Conservation (phyloP, 2,797 vertebrate genomes). For the Poeciliopsis presidionis region DNA sequence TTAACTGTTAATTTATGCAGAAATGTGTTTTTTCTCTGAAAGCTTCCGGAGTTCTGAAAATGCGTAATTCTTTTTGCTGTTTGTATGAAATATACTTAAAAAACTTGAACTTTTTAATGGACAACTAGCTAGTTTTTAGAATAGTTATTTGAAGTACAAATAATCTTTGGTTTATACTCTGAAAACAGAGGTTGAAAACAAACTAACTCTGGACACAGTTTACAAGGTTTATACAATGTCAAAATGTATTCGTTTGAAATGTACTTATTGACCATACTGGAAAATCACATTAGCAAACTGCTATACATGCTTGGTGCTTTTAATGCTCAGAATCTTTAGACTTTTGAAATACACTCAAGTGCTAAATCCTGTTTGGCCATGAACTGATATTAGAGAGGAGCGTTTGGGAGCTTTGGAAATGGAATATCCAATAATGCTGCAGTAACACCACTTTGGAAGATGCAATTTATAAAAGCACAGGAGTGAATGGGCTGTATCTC, state of each 20-base stretch:
- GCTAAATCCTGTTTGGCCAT: slow-evolving; percentile 49
- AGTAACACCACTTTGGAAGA: slow-evolving; percentile 11
- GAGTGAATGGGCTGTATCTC: slow-evolving; percentile 9
- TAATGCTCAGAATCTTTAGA: slow-evolving; percentile 53
- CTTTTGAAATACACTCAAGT: slow-evolving; percentile 43
- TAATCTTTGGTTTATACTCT: background rate
- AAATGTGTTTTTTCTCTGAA: slow-evolving; percentile 27
- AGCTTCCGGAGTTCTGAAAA: slow-evolving; percentile 27
- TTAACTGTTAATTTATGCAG: background rate
- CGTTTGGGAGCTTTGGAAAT: slow-evolving; percentile 29
- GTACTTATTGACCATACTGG: slow-evolving; percentile 47
- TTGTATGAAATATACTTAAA: slow-evolving; percentile 5
- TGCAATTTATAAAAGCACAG: slow-evolving; percentile 18
- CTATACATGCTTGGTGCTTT: slow-evolving; percentile 45
- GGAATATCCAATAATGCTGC: slow-evolving; percentile 16
- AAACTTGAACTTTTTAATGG: background rate
- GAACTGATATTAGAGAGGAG: slow-evolving; percentile 24
- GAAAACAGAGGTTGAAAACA: slow-evolving; percentile 27
- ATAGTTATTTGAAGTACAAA: background rate
- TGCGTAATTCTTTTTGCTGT: slow-evolving; percentile 9
- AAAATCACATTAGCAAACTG: slow-evolving; percentile 59
- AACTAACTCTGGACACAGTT: slow-evolving; percentile 35
- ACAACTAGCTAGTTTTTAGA: slow-evolving; percentile 1
- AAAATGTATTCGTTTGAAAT: slow-evolving; percentile 57
- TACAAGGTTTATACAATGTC: slow-evolving; percentile 29